These are phyloP conservation scores for Malaclemys terrapin DNA, from an alignment of 2,113 vertebrate genomes.

Conservation along the genomic window DNA sequence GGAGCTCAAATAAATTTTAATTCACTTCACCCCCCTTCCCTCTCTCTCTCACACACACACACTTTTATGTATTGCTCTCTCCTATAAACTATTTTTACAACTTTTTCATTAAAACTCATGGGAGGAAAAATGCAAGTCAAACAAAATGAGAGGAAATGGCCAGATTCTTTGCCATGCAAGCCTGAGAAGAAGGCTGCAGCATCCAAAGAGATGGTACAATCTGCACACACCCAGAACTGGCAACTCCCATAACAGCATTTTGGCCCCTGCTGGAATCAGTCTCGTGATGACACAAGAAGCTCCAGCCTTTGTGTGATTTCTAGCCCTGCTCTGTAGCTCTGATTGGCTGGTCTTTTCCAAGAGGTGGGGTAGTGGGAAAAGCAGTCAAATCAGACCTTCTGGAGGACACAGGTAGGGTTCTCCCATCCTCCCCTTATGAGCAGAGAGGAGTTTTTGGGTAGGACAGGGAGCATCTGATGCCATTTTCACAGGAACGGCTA, in stretches of 20 bases:
- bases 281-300: background rate
- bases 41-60: background rate
- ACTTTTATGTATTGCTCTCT: accelerated
- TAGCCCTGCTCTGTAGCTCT: background rate
- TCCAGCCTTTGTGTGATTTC: background rate
- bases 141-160: slow-evolving; percentile 58
- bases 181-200: background rate
- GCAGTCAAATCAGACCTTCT: background rate
- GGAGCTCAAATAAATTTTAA: background rate
- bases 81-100: background rate
- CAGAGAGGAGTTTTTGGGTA: background rate
- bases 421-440: background rate
- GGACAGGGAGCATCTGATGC: background rate
- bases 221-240: background rate
- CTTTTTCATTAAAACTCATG: slow-evolving; percentile 15
- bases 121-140: slow-evolving; percentile 19
- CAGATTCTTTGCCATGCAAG: background rate
- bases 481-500: background rate
- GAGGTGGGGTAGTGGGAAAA: background rate
- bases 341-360: background rate
- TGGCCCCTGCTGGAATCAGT: background rate
- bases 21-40: background rate
- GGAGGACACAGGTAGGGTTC: background rate
- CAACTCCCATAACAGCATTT: slow-evolving; percentile 17
- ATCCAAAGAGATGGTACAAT: background rate